Evolutionary conservation across 2,113 vertebrate species (phyloP).

Genomic region (Ploceus nigricollis): DNA sequence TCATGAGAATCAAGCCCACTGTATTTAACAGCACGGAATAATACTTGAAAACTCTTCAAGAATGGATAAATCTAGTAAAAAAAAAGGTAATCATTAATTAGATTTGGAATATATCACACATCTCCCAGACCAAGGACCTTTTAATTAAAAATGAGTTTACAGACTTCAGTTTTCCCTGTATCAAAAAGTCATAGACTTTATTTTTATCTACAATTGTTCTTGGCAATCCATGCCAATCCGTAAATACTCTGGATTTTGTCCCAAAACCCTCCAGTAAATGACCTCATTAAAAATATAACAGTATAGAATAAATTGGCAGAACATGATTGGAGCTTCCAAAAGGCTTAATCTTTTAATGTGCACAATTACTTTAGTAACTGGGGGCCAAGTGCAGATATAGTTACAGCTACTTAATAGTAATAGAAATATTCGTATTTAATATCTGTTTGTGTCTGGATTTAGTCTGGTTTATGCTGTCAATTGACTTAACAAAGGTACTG

Average conservation of each 20-base stretch:
- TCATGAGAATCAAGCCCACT: neutral
- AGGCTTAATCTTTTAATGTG: neutral
- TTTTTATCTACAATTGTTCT: constrained; percentile 32
- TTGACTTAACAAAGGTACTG: neutral
- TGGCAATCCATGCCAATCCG: neutral
- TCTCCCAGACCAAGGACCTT: neutral
- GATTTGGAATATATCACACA: neutral
- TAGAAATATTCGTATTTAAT: neutral
- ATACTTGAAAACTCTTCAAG: neutral
- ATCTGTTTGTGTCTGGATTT: neutral
- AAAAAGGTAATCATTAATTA: neutral
- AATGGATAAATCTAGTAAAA: neutral
- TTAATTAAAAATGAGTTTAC: neutral
- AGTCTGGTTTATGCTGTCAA: neutral
- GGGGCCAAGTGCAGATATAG: neutral
- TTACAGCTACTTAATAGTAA: neutral
- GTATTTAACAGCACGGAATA: neutral
- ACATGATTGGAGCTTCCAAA: neutral
- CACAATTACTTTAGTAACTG: neutral
- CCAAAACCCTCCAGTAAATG: constrained; percentile 30
- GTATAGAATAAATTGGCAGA: neutral
- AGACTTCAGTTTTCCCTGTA: neutral
- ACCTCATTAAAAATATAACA: constrained; percentile 36
- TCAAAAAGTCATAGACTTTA: neutral
- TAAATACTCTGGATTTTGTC: constrained; percentile 13